These are phyloP conservation scores for Brachymystax lenok DNA, from an alignment of 2,797 vertebrate species.

Conservation along the genomic window DNA sequence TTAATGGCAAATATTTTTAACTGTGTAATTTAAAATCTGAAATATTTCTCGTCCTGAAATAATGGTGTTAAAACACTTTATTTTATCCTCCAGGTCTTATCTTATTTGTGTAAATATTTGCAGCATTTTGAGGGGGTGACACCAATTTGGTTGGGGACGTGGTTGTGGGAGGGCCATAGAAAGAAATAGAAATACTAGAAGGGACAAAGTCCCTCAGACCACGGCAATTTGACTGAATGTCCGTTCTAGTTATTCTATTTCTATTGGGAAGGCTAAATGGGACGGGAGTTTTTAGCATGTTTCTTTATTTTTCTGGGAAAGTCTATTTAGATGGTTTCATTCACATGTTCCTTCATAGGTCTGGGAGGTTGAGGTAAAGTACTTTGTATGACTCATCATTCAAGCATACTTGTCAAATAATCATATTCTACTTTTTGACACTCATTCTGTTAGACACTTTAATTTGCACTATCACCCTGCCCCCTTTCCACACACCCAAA, in stretches of 20 bases:
- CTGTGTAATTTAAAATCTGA: constrained; percentile 74
- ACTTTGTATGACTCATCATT: constrained; percentile 3
- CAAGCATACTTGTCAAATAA: background rate
- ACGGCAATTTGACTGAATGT: background rate
- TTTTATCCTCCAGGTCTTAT: constrained; percentile 59
- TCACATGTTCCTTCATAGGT: background rate
- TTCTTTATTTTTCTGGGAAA: constrained; percentile 1
- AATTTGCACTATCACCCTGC: background rate
- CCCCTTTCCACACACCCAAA: too few relatives aligned
- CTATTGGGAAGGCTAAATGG: constrained; percentile 1
- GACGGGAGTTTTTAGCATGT: constrained; percentile 6
- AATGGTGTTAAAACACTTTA: constrained; percentile 71
- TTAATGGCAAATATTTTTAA: constrained; percentile 69
- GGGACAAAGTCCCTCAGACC: background rate
- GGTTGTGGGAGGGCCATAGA: constrained; percentile 10
- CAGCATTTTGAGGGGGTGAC: constrained; percentile 42
- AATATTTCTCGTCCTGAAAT: constrained; percentile 66
- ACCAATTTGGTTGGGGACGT: constrained; percentile 30
- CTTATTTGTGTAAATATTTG: constrained; percentile 73
- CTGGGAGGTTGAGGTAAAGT: background rate
- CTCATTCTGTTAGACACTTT: constrained; percentile 1
- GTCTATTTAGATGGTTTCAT: constrained; percentile 16
- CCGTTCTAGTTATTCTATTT: background rate
- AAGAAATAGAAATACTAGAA: background rate
- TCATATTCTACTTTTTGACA: background rate